Percentiles rank a stretch among this genome's conserved stretches.
phyloP scores from a whole-genome alignment of 2,113 vertebrate genomes.

The Xiphias gladius region DNA sequence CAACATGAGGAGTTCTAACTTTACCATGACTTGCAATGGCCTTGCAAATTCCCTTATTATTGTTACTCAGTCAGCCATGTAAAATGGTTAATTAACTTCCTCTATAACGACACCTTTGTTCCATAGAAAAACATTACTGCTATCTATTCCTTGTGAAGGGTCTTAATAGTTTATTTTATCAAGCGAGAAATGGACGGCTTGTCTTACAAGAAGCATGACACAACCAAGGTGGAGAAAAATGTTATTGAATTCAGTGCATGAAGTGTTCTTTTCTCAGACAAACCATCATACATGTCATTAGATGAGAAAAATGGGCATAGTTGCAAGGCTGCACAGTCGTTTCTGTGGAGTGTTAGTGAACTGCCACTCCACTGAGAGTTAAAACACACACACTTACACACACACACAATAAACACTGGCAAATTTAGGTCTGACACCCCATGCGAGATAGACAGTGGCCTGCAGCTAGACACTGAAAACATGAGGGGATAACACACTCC shows the following conservation, averaged over 20 bases:
- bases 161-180: constrained; percentile 8
- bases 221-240: neutral
- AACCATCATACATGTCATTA: constrained; percentile 43
- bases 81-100: constrained; percentile 47
- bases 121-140: neutral
- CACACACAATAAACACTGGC: constrained; percentile 50
- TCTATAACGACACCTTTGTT: neutral
- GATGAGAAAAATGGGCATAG: constrained; percentile 18
- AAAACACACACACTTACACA: constrained; percentile 38
- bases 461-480: constrained; percentile 64
- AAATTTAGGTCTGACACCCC: constrained; percentile 66
- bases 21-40: constrained; percentile 13
- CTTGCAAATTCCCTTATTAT: constrained; percentile 15
- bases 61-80: constrained; percentile 23
- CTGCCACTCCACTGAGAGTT: constrained; percentile 51
- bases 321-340: neutral
- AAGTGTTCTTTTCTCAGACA: constrained; percentile 17
- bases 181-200: neutral
- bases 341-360: constrained; percentile 57
- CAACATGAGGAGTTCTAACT: neutral
- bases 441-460: constrained; percentile 66
- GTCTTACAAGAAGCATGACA: constrained; percentile 4
- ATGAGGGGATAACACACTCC: constrained; percentile 48
- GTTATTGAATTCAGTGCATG: constrained; percentile 27
- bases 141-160: constrained; percentile 7